A percentile compares a stretch with the other conserved stretches of the same genome.
Evolutionary conservation across 2,113 vertebrate genomes (phyloP).

Genomic region (Chiloscyllium plagiosum): DNA sequence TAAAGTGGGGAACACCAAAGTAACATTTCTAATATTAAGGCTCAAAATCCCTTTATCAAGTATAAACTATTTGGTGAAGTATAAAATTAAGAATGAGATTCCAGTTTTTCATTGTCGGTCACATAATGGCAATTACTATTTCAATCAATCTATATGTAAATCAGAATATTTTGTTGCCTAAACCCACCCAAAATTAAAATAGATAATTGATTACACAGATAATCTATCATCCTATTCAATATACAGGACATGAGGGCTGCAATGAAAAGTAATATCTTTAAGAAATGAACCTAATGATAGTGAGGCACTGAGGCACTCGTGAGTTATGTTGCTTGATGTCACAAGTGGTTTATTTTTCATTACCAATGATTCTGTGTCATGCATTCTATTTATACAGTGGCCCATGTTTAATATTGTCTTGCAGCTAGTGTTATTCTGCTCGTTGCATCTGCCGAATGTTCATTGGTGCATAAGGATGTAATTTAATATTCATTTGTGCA

Average conservation of each 20-base stretch:
- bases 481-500: slow-evolving; percentile 39
- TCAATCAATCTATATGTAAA: neutral
- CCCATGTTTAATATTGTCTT: slow-evolving; percentile 35
- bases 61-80: neutral
- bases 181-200: neutral
- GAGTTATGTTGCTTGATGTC: slow-evolving; percentile 33
- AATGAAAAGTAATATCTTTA: neutral
- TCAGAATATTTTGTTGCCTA: neutral
- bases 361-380: slow-evolving; percentile 30
- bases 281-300: neutral
- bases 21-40: neutral
- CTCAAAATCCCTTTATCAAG: neutral
- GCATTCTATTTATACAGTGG: slow-evolving; percentile 33
- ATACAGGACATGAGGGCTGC: neutral
- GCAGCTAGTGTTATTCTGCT: slow-evolving; percentile 34
- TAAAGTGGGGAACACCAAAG: neutral
- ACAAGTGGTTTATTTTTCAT: slow-evolving; percentile 35
- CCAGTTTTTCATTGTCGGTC: neutral
- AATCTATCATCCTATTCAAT: neutral
- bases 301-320: neutral
- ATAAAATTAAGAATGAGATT: slow-evolving; percentile 1
- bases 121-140: neutral
- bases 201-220: neutral
- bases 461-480: slow-evolving; percentile 32
- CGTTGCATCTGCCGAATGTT: slow-evolving; percentile 34